Evolutionary conservation across 2,888 invertebrate genomes (phyloP).

Genomic region (Clanis bilineata): DNA sequence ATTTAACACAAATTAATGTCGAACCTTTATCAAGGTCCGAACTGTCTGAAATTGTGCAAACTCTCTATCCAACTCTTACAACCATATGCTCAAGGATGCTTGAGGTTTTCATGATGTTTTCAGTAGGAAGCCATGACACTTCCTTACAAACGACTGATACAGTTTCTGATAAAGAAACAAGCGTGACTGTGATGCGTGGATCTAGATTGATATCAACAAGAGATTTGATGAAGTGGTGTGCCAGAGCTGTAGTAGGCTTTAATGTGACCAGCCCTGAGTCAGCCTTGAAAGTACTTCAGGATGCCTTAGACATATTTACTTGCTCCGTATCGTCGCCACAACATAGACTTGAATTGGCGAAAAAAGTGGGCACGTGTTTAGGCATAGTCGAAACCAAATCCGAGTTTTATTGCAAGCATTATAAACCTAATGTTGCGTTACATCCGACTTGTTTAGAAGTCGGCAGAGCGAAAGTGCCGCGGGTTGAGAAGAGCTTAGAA

Average conservation of each 20-base stretch:
- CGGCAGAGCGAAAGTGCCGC: constrained; percentile 85
- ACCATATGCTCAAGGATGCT: constrained; percentile 89
- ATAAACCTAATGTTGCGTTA: constrained; percentile 89
- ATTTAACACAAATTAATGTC: constrained; percentile 90
- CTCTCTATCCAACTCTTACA: constrained; percentile 86
- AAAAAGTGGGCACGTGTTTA: constrained; percentile 89
- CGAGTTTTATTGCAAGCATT: constrained; percentile 88
- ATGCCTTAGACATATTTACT: constrained; percentile 96
- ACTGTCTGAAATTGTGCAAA: constrained; percentile 86
- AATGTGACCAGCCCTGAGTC: constrained; percentile 87
- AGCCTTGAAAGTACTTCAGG: constrained; percentile 89
- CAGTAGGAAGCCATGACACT: constrained; percentile 85
- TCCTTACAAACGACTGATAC: constrained; percentile 66
- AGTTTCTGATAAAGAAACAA: constrained; percentile 42
- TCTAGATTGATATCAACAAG: constrained; percentile 89
- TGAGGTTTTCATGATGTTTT: constrained; percentile 91
- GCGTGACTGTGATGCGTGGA: constrained; percentile 60
- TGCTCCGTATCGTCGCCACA: constrained; percentile 87
- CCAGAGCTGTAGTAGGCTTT: constrained; percentile 88
- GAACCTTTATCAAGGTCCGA: constrained; percentile 90
- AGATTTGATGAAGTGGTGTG: constrained; percentile 96
- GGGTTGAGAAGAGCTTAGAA: constrained; percentile 66
- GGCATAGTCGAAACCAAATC: constrained; percentile 92
- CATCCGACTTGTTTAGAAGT: constrained; percentile 83
- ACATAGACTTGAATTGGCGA: constrained; percentile 85